Evolutionary conservation across 2,888 invertebrate species (phyloP), one percentile per base, ranked within the genome.

Genomic region (Sphecodes monilicornis): DNA sequence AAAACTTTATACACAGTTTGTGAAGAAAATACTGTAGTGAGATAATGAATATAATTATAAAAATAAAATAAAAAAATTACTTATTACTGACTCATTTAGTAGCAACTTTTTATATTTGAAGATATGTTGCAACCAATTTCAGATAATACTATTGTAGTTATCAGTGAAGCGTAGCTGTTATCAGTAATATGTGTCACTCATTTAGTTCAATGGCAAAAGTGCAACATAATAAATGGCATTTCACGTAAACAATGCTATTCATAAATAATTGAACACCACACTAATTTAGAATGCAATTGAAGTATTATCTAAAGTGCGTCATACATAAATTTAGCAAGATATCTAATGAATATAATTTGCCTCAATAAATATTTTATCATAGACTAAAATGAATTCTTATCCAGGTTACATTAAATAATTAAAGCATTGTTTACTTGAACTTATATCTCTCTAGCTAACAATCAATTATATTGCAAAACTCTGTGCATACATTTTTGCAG

Each of bases 11-110:
- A 36, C 26, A 64, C 18, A 68, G 43, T 57, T 50, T 60, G 29
- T 64, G 11, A 73, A 60, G 16, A 66, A 29, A 60, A 74, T 69
- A 43, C 66, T 54, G 3, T 60, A 72, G 32, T 8, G 60, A 11
- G 1, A 10, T 29, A 39, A 39, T 70, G 60, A 29, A 16, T 64
- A 10, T 41, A 26, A n/a, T 73, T 79, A 50, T 66, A 76, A 50
- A 78, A 71, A 69, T 32, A 43, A 22, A 68, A 75, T 75, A 22
- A 76, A 76, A 57, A 68, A 75, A 64, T 72, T 75, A 83, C 57
- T n/a, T 50, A 75, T 54, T 64, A 18, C 43, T 18, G 18, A 46
- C 26, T 64, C n/a, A 64, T 3, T 76, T 74, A 32, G 36, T 6
- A 73, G 64, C 60, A 29, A 66, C 74, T 60, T 18, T 72, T 60